Evolutionary conservation across 2,113 vertebrate species (phyloP).

Genomic region (Myrmecobius fasciatus): DNA sequence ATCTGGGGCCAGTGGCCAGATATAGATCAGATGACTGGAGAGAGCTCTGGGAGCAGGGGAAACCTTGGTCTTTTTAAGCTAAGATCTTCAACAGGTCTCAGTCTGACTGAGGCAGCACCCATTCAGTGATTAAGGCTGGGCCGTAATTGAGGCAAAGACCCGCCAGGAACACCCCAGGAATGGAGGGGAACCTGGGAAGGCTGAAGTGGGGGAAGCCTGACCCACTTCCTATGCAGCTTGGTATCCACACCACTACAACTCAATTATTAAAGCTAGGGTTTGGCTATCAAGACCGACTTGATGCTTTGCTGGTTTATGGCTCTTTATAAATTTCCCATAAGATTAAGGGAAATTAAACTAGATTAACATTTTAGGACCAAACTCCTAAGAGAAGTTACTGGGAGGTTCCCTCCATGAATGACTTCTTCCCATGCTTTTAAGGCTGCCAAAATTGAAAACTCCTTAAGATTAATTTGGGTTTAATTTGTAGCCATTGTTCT

Average conservation of each 20-base stretch:
- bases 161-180: too few relatives aligned
- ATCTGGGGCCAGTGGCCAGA: too few relatives aligned
- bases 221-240: not conserved
- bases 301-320: not conserved
- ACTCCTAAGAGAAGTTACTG: not conserved
- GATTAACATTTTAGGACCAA: not conserved
- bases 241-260: not conserved
- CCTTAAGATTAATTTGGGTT: not conserved
- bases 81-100: too few relatives aligned
- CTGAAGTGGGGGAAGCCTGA: not conserved
- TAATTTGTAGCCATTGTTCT: not conserved
- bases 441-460: not conserved
- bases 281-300: not conserved
- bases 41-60: too few relatives aligned
- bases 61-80: too few relatives aligned
- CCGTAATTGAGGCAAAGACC: too few relatives aligned
- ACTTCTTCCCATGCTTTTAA: not conserved
- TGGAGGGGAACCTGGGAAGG: too few relatives aligned
- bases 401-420: not conserved
- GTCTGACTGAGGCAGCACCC: too few relatives aligned
- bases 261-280: not conserved
- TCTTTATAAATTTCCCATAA: not conserved
- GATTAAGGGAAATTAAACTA: not conserved
- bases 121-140: too few relatives aligned
- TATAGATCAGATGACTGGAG: too few relatives aligned